Evolutionary conservation across 2,113 vertebrate genomes (phyloP).

Genomic region (Guaruba guarouba): DNA sequence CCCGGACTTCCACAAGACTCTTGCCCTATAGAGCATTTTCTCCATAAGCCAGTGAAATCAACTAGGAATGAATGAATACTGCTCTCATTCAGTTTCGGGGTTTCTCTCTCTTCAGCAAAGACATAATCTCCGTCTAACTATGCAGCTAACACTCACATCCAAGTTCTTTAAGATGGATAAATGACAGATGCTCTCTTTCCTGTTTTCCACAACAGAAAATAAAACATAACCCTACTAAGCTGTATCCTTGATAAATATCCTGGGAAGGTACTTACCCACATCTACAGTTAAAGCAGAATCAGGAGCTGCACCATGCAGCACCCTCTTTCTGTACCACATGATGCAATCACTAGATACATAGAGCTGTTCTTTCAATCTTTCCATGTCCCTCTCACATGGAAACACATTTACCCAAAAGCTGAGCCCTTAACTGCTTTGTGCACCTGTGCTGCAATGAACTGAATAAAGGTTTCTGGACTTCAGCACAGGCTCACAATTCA

Average conservation of each 20-base stretch:
- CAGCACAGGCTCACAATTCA: neutral
- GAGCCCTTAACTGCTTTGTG: neutral
- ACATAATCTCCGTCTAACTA: neutral
- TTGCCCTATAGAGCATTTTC: neutral
- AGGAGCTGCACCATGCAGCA: neutral
- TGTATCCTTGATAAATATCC: neutral
- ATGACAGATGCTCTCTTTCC: neutral
- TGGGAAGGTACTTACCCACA: neutral
- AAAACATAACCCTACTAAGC: neutral
- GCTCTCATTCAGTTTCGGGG: neutral
- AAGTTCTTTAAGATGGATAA: neutral
- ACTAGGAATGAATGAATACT: neutral
- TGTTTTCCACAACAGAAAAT: constrained; percentile 3
- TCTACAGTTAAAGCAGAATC: neutral
- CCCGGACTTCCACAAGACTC: neutral
- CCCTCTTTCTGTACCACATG: neutral
- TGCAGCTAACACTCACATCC: neutral
- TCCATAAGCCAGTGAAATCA: neutral
- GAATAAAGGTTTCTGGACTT: neutral
- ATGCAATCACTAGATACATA: neutral
- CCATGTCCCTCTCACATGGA: neutral
- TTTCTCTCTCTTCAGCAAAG: neutral
- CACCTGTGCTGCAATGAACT: neutral
- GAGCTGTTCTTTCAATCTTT: neutral
- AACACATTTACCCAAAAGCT: neutral